Base-by-base conservation (phyloP, 2,888 invertebrate genomes). In the Scaptomyza polygonia region DNA sequence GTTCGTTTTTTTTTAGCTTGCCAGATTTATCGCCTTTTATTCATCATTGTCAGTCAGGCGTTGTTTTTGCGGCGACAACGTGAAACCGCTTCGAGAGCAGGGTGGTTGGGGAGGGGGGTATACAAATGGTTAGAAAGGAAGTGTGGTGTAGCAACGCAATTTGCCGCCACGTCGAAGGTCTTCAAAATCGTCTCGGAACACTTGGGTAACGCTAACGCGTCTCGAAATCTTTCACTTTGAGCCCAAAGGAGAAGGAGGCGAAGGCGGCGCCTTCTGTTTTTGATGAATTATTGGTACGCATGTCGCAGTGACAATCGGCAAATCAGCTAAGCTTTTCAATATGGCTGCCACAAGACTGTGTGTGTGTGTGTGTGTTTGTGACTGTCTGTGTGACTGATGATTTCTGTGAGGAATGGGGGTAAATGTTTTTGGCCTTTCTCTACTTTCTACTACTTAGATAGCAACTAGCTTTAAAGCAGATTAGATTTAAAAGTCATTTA, bases 281-380 rank as follows among this genome's bases (percentile, higher is more conserved):
- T 88, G 84, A 84, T 88, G 83, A 84, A 84, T 84, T 84, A 87
- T 84, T 88, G 83, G 70, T 75, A 86, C 84, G 83, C 84, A 87
- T 86, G 80, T 86, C 88, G 72, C 66, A 79, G 56, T 87, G 84
- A 86, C 86, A 88, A 84, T 84, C 84, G 80, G 75, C 83, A 86
- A 84, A 87, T 86, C 86, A 83, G 73, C 76, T 54, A 62, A 63
- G 76, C 64, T 72, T 78, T 75, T 81, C 62, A 77, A 75, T 75
- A 77, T 75, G 69, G 55, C 62, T 27, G 54, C 40, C 63, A 16
- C 39, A 30, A 45, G 27, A 47, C 14, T 47, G 39, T 44, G 21
- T 42, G n/a, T 34, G 9, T 42, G 11, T 25, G 14, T 52, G 27
- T 45, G 21, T 56, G 16, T 61, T 47, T 40, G 49, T 25, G 79